A percentile compares a stretch with the other conserved stretches of the same genome.
Evolutionary conservation across 2,113 vertebrate genomes (phyloP).

Genomic region (Neogale vison): DNA sequence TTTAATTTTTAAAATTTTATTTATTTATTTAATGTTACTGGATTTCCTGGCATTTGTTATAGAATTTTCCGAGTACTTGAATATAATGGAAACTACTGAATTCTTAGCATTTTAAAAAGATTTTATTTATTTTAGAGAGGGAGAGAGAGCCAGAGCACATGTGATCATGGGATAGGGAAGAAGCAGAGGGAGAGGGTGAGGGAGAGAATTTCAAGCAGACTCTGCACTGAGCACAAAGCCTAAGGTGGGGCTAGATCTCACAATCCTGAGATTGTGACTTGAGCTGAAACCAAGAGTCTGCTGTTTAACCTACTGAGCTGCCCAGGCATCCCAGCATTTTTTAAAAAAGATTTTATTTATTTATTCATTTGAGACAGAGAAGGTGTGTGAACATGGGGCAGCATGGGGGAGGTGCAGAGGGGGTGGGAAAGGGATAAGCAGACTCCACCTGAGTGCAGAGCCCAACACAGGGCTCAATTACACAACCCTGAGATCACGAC

Average conservation of each 20-base stretch:
- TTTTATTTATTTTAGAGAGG: neutral
- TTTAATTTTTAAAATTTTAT: neutral
- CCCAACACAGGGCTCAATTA: neutral
- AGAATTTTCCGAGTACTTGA: constrained; percentile 44
- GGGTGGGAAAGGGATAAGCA: neutral
- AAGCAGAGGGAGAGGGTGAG: neutral
- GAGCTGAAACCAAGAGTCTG: neutral
- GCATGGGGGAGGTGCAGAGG: no score
- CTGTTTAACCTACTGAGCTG: neutral
- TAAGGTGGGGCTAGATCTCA: neutral
- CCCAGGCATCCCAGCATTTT: neutral
- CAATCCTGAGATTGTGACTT: neutral
- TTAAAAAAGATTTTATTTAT: neutral
- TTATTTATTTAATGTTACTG: neutral
- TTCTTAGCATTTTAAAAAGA: neutral
- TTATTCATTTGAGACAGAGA: neutral
- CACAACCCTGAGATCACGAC: neutral
- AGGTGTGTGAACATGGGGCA: neutral
- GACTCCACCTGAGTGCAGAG: neutral
- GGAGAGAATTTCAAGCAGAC: neutral
- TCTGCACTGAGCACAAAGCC: neutral
- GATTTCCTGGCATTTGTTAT: neutral
- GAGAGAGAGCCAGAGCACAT: neutral
- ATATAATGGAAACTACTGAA: neutral
- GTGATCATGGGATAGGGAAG: neutral